Conservation (phyloP, 2,113 vertebrate species). For the Chaenocephalus aceratus region DNA sequence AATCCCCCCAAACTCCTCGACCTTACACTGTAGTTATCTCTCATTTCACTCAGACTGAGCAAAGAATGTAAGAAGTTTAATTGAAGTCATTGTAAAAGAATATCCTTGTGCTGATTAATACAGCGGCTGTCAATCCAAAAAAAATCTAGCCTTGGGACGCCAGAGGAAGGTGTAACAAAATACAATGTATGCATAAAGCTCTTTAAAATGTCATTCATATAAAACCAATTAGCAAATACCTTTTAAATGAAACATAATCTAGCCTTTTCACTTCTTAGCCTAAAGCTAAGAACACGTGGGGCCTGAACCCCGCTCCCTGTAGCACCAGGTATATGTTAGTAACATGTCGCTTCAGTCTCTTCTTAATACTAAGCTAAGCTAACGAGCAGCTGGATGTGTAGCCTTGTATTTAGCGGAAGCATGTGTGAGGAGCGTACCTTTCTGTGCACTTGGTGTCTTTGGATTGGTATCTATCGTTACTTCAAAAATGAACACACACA, state of each 20-base stretch:
- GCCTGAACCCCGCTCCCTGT: background rate
- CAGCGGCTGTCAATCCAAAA: constrained; percentile 8
- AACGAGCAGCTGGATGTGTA: background rate
- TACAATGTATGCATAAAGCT: background rate
- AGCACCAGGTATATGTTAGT: background rate
- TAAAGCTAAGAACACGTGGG: background rate
- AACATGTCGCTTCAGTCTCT: background rate
- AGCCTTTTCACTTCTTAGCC: background rate
- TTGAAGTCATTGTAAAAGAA: constrained; percentile 24
- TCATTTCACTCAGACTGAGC: background rate
- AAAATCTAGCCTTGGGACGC: background rate
- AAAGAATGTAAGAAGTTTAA: background rate
- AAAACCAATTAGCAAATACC: background rate
- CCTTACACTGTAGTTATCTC: background rate
- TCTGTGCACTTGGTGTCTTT: background rate
- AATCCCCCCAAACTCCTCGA: constrained; percentile 54
- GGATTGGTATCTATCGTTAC: no score
- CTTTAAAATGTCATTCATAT: background rate
- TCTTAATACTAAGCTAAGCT: background rate
- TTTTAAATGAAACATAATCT: background rate
- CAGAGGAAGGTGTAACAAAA: constrained; percentile 8
- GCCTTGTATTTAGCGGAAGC: background rate
- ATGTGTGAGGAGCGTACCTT: background rate
- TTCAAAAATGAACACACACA: no score
- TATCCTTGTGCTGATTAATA: constrained; percentile 21